Evolutionary conservation across 2,888 invertebrate genomes (phyloP).

Genomic region (Autographa gamma): DNA sequence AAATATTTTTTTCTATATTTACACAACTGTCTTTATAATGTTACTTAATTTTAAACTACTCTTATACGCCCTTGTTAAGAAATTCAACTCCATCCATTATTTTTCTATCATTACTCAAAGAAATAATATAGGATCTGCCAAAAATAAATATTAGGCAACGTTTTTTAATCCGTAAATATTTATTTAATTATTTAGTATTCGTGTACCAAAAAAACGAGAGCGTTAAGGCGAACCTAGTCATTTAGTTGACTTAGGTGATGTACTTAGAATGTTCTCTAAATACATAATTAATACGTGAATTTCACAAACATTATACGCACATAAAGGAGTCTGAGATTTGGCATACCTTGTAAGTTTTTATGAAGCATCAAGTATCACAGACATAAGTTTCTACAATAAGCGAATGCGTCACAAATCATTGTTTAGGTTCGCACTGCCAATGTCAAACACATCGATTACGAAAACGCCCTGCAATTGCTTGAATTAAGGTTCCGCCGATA

Average conservation of each 20-base stretch:
- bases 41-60: conserved; percentile 2
- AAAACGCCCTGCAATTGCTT: too few species aligned
- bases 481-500: too few species aligned
- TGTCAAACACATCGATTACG: not conserved
- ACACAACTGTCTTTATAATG: not conserved
- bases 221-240: conserved; percentile 8
- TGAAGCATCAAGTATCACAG: too few species aligned
- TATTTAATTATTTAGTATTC: not conserved
- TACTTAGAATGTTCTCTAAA: not conserved
- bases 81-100: not conserved
- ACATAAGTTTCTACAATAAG: too few species aligned
- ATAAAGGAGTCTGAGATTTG: not conserved
- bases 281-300: not conserved
- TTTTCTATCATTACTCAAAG: conserved; percentile 1
- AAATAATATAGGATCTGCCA: not conserved
- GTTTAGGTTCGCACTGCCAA: not conserved
- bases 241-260: too few species aligned
- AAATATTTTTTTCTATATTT: not conserved
- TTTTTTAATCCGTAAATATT: not conserved
- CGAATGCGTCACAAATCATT: not conserved
- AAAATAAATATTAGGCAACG: not conserved
- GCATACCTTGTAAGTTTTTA: too few species aligned
- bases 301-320: not conserved
- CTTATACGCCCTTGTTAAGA: not conserved
- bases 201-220: not conserved